Percentiles rank a stretch among this genome's conserved stretches.
Evolutionary conservation across 2,888 invertebrate species (phyloP).

Genomic region (Synanthedon tipuliformis): DNA sequence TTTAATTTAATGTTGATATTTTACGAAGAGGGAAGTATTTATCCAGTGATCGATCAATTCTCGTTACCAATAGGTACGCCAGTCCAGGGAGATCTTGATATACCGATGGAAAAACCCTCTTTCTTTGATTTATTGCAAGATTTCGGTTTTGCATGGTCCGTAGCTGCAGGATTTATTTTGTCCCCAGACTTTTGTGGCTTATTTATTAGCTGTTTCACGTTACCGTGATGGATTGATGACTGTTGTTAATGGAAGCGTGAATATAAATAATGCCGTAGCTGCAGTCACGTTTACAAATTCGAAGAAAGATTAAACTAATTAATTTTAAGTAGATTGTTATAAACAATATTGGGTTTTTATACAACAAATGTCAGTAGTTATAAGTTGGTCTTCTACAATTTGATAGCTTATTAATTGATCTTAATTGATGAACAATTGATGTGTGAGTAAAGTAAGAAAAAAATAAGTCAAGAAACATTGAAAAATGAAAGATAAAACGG

Average conservation of each 20-base stretch:
- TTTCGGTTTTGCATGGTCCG: conserved; percentile 11
- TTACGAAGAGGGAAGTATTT: too few relatives aligned
- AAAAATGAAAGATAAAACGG: neutral
- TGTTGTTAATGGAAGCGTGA: conserved; percentile 27
- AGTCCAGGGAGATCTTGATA: conserved; percentile 1
- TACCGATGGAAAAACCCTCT: conserved; percentile 13
- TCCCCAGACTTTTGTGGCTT: conserved; percentile 6
- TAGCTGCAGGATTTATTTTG: conserved; percentile 3
- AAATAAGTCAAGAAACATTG: too few relatives aligned
- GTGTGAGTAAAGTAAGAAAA: too few relatives aligned
- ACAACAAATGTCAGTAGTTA: too few relatives aligned
- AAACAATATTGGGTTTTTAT: too few relatives aligned
- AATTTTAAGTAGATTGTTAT: too few relatives aligned
- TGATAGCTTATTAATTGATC: too few relatives aligned
- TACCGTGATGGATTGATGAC: conserved; percentile 38
- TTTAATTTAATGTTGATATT: too few relatives aligned
- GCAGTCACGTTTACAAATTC: neutral
- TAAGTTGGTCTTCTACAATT: too few relatives aligned
- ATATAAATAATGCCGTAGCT: neutral
- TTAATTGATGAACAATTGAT: too few relatives aligned
- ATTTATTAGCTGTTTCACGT: conserved; percentile 36
- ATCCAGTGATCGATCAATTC: too few relatives aligned
- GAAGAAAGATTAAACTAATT: neutral
- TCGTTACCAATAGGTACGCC: neutral
- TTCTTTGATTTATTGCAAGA: conserved; percentile 23